Evolutionary conservation across 2,888 invertebrate genomes (phyloP).

Genomic region (Ametastegia equiseti): DNA sequence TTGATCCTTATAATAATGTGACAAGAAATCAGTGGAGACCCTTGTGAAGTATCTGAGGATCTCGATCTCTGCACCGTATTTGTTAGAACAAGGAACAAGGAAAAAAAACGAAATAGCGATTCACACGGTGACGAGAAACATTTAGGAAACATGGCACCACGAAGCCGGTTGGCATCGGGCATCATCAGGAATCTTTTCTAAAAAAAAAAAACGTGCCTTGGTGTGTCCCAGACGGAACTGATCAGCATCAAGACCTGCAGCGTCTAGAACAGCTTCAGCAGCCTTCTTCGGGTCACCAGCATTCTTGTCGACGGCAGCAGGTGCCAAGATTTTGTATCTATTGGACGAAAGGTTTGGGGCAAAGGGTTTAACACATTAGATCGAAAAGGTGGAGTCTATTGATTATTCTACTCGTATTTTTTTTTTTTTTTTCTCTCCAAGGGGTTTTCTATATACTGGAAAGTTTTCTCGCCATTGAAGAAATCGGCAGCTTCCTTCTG

Average conservation of each 20-base stretch:
- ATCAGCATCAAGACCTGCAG: slow-evolving; percentile 91
- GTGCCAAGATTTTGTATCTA: slow-evolving; percentile 99
- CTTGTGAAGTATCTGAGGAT: too few relatives aligned
- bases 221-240: slow-evolving; percentile 98
- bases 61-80: too few relatives aligned
- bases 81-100: too few relatives aligned
- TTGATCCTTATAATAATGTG: too few relatives aligned
- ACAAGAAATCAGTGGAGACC: too few relatives aligned
- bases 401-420: background rate
- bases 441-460: background rate
- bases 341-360: slow-evolving; percentile 72
- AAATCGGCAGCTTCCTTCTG: background rate
- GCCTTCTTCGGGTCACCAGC: slow-evolving; percentile 87
- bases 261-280: slow-evolving; percentile 89
- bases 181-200: too few relatives aligned
- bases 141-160: too few relatives aligned
- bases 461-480: background rate
- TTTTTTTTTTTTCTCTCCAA: background rate
- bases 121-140: too few relatives aligned
- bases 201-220: slow-evolving; percentile 87
- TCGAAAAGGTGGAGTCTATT: background rate
- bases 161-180: too few relatives aligned
- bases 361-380: slow-evolving; percentile 60
- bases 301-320: slow-evolving; percentile 88
- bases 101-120: too few relatives aligned